Conservation (phyloP, 1,140 invertebrate species). For the Drosophila mayri region DNA sequence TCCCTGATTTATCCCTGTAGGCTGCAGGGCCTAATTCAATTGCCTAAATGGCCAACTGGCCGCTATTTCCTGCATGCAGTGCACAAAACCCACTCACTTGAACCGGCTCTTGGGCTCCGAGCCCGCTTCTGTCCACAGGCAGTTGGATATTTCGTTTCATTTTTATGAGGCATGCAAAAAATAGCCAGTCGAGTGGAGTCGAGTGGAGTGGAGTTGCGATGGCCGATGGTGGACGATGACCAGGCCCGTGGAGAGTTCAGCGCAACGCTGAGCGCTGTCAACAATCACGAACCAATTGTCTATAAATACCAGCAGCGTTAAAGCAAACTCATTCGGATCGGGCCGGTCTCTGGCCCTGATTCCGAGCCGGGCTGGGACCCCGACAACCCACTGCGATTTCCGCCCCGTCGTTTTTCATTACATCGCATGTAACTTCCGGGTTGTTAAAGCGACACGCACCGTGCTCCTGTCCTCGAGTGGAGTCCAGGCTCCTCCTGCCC, state of each 20-base stretch:
- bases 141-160: conserved; percentile 66
- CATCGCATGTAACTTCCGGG: conserved; percentile 82
- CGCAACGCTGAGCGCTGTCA: conserved; percentile 69
- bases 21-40: conserved; percentile 64
- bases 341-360: conserved; percentile 28
- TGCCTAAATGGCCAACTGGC: conserved; percentile 55
- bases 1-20: conserved; percentile 32
- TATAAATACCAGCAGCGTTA: conserved; percentile 81
- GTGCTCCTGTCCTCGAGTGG: conserved; percentile 48
- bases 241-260: conserved; percentile 55
- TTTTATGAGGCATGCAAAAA: conserved; percentile 79
- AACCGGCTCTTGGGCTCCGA: conserved; percentile 10
- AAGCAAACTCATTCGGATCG: conserved; percentile 68
- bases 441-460: conserved; percentile 83
- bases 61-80: conserved; percentile 68
- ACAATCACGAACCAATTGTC: conserved; percentile 84
- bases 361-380: conserved; percentile 12
- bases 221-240: conserved; percentile 16
- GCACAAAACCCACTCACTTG: conserved; percentile 38
- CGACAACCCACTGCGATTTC: conserved; percentile 62
- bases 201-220: conserved; percentile 37
- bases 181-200: conserved; percentile 58
- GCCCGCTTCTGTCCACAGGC: conserved; percentile 13
- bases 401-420: conserved; percentile 82
- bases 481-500: conserved; percentile 21